Conservation (phyloP, 2,113 vertebrate genomes). For the Mesocricetus auratus region DNA sequence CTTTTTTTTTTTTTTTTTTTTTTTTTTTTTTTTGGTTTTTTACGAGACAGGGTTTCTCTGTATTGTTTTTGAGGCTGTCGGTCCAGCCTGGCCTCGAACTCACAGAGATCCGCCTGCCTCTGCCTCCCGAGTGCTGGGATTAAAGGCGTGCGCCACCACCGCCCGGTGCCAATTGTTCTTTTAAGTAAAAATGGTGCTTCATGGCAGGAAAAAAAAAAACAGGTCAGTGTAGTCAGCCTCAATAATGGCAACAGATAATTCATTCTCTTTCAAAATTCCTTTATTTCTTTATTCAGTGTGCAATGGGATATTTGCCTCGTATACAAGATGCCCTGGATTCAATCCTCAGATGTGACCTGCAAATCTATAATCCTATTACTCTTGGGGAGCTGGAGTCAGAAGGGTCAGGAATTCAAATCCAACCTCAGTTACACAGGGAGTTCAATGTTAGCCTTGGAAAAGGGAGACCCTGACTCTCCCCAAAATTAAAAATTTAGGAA, state of each 20-base stretch:
- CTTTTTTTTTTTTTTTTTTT: no score
- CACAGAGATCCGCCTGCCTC: no score
- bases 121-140: no score
- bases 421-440: background rate
- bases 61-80: no score
- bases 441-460: background rate
- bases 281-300: background rate
- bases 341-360: no score
- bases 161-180: no score
- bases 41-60: no score
- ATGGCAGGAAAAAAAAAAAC: no score
- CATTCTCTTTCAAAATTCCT: background rate
- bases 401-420: background rate
- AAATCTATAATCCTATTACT: background rate
- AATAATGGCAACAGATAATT: background rate
- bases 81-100: no score
- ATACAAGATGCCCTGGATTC: background rate
- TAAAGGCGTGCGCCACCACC: no score
- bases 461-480: background rate
- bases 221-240: background rate
- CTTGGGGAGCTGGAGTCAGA: no score
- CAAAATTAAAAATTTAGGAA: background rate
- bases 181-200: background rate
- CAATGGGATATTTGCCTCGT: background rate
- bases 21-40: no score